Evolutionary conservation across 1,140 invertebrate species (phyloP).

Genomic region (Phenacoccus solenopsis): DNA sequence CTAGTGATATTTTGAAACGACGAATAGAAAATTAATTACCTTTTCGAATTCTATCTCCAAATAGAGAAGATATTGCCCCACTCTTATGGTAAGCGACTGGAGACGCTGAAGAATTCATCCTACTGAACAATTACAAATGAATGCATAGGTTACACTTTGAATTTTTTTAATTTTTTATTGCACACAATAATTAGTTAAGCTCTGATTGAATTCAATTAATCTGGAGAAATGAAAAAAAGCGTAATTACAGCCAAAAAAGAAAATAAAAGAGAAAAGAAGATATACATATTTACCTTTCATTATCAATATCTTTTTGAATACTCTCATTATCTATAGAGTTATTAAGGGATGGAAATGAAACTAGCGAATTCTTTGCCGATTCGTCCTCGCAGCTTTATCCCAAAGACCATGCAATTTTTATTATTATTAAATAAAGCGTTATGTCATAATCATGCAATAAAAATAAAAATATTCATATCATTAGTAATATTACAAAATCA

Average conservation of each 20-base stretch:
- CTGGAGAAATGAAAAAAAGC: too few relatives aligned
- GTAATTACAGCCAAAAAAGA: too few relatives aligned
- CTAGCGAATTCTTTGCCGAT: not conserved
- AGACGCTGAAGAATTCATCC: constrained; percentile 28
- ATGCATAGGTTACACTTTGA: not conserved
- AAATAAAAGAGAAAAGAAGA: too few relatives aligned
- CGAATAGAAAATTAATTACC: constrained; percentile 30
- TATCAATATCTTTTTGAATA: not conserved
- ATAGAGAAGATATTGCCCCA: constrained; percentile 48
- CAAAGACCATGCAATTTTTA: not conserved
- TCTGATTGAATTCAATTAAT: too few relatives aligned
- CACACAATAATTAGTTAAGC: too few relatives aligned
- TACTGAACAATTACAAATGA: constrained; percentile 6
- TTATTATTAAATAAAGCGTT: not conserved
- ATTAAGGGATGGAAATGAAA: not conserved
- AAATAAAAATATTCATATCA: not conserved
- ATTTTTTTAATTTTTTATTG: too few relatives aligned
- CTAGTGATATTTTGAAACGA: not conserved
- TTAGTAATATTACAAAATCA: not conserved
- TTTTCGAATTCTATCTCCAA: constrained; percentile 54
- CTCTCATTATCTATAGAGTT: not conserved
- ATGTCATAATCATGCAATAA: too few relatives aligned
- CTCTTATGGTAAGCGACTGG: constrained; percentile 32
- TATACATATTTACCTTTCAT: not conserved
- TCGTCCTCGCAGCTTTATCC: not conserved